Evolutionary conservation across 2,888 invertebrate genomes (phyloP), one percentile per base, ranked within the genome.

Genomic region (Leucania comma): DNA sequence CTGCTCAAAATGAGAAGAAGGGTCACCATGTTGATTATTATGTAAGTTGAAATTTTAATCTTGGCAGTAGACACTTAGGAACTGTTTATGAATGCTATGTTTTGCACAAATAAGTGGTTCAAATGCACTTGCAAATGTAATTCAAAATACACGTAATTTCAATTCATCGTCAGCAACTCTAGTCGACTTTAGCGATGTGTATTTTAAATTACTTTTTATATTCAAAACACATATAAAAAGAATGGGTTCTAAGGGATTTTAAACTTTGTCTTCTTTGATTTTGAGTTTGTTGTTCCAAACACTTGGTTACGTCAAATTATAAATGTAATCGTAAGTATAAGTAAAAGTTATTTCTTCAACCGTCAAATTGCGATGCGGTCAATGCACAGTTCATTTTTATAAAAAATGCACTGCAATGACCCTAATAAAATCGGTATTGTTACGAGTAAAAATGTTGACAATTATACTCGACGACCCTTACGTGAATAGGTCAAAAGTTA

Each of bases 1-100:
- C 61, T 50, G 61, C 38, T 67, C 54, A 81, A 12, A 64, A 80
- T 5, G 48, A 72, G 60, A 61, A 82, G 51, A 73, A 85, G 2
- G 78, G 79, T 6, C 76, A 85, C 66, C 87, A 90, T 24, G 75
- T 82, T 32, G 91, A 93, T 53, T 89, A 93, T 65, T 86, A 92
- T 65, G 93, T 92, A 86, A 88, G 91, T 86, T 50, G 9, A 42
- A n/a, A 0, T 35, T 63, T 38, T 17, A 57, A 35, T 38, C 35
- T 50, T 58, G 4, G 32, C 24, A 14, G 10, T 50, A 48, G 4
- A n/a, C 6, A 12, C 1, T 22, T 14, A 51, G 14, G 6, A 53
- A 2, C 6, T 24, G 1, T 10, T 22, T 57, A 14, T 22, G 1
- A 17, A 35, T 35, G 22, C 35, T 3, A 0, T 22, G 12, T 35